Conservation (phyloP, 2,797 vertebrate species). For the Antrozous pallidus region DNA sequence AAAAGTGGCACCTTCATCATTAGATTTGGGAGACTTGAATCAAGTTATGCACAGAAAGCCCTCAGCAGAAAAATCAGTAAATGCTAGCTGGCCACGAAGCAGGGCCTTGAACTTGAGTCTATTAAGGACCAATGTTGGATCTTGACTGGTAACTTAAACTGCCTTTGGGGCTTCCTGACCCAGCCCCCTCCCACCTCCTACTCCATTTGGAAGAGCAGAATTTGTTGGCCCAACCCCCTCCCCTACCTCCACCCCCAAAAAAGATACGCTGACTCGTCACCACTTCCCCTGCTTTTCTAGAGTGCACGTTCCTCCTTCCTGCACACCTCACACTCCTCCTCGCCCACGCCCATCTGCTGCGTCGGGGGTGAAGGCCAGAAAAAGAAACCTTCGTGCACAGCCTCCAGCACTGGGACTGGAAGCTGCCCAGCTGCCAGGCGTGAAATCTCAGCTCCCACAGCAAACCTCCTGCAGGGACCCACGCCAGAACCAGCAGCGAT, state of each 20-base stretch:
- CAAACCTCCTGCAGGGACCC: conserved; percentile 6
- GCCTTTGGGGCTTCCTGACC: background rate
- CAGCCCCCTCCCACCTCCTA: background rate
- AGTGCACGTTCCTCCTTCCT: conserved; percentile 29
- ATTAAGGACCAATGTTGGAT: background rate
- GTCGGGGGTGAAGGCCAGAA: conserved; percentile 49
- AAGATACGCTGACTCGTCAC: background rate
- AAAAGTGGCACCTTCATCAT: background rate
- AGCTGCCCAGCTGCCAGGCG: conserved; percentile 56
- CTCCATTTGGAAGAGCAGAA: background rate
- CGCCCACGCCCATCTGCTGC: conserved; percentile 60
- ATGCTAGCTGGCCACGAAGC: background rate
- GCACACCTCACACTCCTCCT: conserved; percentile 55
- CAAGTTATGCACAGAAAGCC: background rate
- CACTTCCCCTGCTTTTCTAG: background rate
- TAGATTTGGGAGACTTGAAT: background rate
- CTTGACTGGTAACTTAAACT: background rate
- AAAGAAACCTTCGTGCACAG: conserved; percentile 51
- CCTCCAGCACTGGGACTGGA: conserved; percentile 15
- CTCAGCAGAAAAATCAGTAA: background rate
- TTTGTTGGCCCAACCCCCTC: background rate
- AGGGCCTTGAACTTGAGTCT: background rate
- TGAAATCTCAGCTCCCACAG: conserved; percentile 46
- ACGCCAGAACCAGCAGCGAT: conserved; percentile 28
- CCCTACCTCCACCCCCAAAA: no score